Percentiles rank a stretch among this genome's conserved stretches.
Conservation (phyloP, 1,140 invertebrate genomes). For the Polypedilum pembai region DNA sequence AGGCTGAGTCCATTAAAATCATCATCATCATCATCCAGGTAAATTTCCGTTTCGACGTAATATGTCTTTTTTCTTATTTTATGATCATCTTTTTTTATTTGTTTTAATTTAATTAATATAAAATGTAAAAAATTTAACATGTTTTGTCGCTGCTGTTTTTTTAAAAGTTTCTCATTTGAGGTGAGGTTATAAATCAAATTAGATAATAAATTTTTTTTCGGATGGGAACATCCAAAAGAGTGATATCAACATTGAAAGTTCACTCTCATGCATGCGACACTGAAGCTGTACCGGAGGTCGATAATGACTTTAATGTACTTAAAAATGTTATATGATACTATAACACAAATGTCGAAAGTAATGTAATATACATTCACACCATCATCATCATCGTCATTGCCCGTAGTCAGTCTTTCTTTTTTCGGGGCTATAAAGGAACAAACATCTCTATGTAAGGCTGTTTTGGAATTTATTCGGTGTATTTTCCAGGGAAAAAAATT, state of each 20-base stretch:
- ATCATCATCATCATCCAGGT: not conserved
- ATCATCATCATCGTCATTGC: constrained; percentile 8
- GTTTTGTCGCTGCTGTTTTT: not conserved
- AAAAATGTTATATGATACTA: constrained; percentile 3
- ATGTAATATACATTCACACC: constrained; percentile 7
- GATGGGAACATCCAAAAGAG: not conserved
- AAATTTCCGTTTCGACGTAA: not conserved
- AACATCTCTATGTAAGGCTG: not conserved
- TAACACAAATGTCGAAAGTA: not conserved
- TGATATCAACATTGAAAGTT: no score
- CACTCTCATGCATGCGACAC: not conserved
- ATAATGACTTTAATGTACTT: constrained; percentile 18
- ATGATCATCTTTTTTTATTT: not conserved
- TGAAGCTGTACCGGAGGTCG: not conserved
- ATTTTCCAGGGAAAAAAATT: not conserved
- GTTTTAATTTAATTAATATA: constrained; percentile 28
- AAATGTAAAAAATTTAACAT: not conserved
- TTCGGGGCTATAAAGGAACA: not conserved
- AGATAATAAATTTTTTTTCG: constrained; percentile 21
- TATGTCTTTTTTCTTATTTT: not conserved
- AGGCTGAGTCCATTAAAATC: not conserved
- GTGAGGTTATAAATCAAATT: constrained; percentile 18
- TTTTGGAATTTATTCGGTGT: constrained; percentile 17
- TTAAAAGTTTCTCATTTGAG: not conserved
- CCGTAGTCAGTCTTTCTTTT: not conserved